Evolutionary conservation across 2,113 vertebrate species (phyloP), one percentile per base, ranked within the genome.

Genomic region (Ursus arctos): DNA sequence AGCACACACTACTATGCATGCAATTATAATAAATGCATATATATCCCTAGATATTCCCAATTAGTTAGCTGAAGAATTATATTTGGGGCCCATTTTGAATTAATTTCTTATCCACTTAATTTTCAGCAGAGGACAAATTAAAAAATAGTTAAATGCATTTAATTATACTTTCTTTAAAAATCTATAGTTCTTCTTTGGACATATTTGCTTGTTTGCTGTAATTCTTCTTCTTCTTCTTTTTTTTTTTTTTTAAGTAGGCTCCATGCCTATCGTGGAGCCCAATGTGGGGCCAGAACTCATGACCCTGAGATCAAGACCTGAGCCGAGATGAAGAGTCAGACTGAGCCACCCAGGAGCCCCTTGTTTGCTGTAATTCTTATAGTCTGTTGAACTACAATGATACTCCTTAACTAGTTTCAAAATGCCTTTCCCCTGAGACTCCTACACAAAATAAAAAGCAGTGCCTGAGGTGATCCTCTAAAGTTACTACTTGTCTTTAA

Each of bases 381-480:
- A 87, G 63, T 77, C 10, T 88, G 12, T 85, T 93, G 28, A 96
- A 97, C 28, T 94, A 47, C 92, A 96, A 18, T 47, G 43, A 10
- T 51, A 96, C n/a, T 90, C 74, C 33, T 80, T 67, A 94, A 88
- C 28, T 28, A 43, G 14, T 88, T 97, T 92, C 69, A 94, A 95
- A 95, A 79, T 55, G 80, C 3, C 43, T 81, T 93, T 83, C 57
- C 59, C 24, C 26, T 36, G 18, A 94, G 49, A 51, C 16, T 65
- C 87, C 51, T 49, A 61, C 22, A 53, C 22, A 72, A 88, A 85
- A 95, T 69, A 90, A 88, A 91, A 92, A 89, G 40, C 67, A 74
- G 14, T 31, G 40, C 15, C 77, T 72, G 12, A 71, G 22, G 49
- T 6, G 10, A 93, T 74, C 33, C 16, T 40, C 40, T n/a, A 67